A percentile compares a stretch with the other conserved stretches of the same genome.
Conservation (phyloP, 23 tunicate species). For the Diplosoma virens region DNA sequence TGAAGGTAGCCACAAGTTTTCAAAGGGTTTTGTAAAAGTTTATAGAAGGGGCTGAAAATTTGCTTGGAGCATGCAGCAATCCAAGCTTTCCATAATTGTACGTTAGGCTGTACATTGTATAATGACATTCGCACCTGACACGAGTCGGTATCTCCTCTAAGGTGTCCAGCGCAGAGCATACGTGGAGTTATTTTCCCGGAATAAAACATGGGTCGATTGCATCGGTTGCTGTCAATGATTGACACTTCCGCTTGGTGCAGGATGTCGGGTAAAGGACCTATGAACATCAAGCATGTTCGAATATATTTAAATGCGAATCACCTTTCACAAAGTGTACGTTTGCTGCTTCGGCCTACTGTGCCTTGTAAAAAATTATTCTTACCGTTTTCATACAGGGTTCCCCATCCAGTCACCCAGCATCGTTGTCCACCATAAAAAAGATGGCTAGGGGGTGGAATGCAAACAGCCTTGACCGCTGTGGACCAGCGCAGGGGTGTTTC, state of each 20-base stretch:
- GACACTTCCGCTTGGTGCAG: constrained; percentile 34
- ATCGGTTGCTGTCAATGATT: not conserved
- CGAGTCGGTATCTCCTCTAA: constrained; percentile 29
- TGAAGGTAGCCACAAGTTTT: no score
- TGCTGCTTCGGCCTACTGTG: no score
- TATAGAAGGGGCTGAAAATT: no score
- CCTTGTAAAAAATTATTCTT: not conserved
- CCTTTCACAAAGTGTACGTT: no score
- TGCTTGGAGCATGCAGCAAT: no score
- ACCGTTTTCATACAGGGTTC: constrained; percentile 25
- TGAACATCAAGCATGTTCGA: not conserved
- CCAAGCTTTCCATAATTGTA: no score
- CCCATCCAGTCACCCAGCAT: constrained; percentile 60
- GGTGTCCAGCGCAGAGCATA: constrained; percentile 40
- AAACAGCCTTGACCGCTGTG: not conserved
- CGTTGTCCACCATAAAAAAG: constrained; percentile 21
- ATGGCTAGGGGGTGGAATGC: constrained; percentile 35
- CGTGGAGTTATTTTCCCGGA: constrained; percentile 45
- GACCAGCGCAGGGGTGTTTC: not conserved
- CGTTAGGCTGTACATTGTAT: no score
- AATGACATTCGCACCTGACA: no score
- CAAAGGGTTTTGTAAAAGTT: no score
- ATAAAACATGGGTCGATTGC: constrained; percentile 45
- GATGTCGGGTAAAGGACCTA: constrained; percentile 15
- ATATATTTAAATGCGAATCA: not conserved